Percentiles rank a stretch among this genome's conserved stretches.
These are phyloP conservation scores for Drosophila kanapiae DNA, from an alignment of 1,140 invertebrate genomes.

Conservation along the genomic window DNA sequence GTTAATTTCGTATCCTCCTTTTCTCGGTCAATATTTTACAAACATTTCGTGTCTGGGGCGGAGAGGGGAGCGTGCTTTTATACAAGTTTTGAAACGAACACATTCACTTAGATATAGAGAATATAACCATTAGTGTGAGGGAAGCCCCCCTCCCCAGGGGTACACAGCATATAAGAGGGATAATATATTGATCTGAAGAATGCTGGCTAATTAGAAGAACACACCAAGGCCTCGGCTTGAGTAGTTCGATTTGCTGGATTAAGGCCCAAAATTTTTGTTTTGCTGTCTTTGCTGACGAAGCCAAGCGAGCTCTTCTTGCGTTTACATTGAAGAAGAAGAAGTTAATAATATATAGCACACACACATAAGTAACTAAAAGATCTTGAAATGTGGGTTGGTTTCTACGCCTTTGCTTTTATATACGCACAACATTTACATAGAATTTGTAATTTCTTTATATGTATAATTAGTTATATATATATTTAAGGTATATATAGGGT, in stretches of 20 bases:
- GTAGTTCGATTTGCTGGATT: constrained; percentile 20
- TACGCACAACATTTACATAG: constrained; percentile 54
- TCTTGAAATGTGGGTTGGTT: constrained; percentile 30
- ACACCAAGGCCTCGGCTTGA: constrained; percentile 36
- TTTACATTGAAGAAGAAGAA: constrained; percentile 19
- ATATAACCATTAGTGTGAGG: constrained; percentile 33
- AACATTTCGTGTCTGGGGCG: constrained; percentile 43
- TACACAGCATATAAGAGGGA: constrained; percentile 24
- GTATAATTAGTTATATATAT: constrained; percentile 44
- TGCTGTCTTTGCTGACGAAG: constrained; percentile 30
- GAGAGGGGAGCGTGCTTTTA: constrained; percentile 50
- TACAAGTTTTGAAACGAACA: constrained; percentile 63
- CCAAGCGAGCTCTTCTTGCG: constrained; percentile 30
- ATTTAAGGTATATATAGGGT: constrained; percentile 35
- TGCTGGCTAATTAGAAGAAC: constrained; percentile 29
- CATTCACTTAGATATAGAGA: constrained; percentile 50
- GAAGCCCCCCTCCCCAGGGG: constrained; percentile 34
- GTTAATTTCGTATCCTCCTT: constrained; percentile 30
- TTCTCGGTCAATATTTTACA: constrained; percentile 43
- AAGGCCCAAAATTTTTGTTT: constrained; percentile 34
- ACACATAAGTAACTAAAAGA: constrained; percentile 43
- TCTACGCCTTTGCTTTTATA: constrained; percentile 33
- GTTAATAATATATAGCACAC: constrained; percentile 40
- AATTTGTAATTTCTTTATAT: constrained; percentile 39
- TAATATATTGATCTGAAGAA: constrained; percentile 47